phyloP scores from a whole-genome alignment of 2,888 invertebrate species.

The Cosmia trapezina region DNA sequence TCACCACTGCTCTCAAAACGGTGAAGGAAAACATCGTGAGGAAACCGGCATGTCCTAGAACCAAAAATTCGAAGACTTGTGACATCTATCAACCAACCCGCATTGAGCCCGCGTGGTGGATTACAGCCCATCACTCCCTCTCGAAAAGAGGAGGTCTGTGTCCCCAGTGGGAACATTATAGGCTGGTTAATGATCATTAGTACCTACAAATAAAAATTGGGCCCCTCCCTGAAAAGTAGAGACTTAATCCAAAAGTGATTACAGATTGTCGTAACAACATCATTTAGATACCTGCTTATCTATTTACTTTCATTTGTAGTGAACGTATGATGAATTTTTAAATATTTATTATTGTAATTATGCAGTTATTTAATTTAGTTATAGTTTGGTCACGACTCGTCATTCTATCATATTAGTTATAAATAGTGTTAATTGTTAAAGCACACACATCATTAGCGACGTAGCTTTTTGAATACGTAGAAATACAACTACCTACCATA shows the following conservation, averaged over 20 bases:
- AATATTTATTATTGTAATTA: slow-evolving; percentile 13
- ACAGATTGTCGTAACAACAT: background rate
- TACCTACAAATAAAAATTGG: slow-evolving; percentile 13
- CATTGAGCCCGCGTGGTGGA: too few species aligned
- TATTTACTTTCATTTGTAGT: slow-evolving; percentile 6
- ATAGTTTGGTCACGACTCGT: slow-evolving; percentile 18
- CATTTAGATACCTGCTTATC: background rate
- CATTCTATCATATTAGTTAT: slow-evolving; percentile 4
- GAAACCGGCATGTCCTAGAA: too few species aligned
- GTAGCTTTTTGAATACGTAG: slow-evolving; percentile 31
- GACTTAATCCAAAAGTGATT: background rate
- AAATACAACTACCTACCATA: slow-evolving; percentile 27
- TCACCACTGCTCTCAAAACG: too few species aligned
- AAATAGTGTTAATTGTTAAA: slow-evolving; percentile 17
- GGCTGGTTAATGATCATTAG: background rate
- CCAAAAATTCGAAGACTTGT: too few species aligned
- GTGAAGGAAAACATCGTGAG: too few species aligned
- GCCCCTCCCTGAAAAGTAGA: background rate
- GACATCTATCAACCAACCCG: too few species aligned
- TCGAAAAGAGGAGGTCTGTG: too few species aligned
- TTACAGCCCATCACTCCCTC: too few species aligned
- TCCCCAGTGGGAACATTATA: too few species aligned
- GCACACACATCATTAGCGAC: slow-evolving; percentile 25
- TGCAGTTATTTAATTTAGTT: slow-evolving; percentile 5
- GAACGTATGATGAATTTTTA: background rate